These are phyloP conservation scores for Antrozous pallidus DNA, from an alignment of 2,797 vertebrate genomes.

Conservation along the genomic window DNA sequence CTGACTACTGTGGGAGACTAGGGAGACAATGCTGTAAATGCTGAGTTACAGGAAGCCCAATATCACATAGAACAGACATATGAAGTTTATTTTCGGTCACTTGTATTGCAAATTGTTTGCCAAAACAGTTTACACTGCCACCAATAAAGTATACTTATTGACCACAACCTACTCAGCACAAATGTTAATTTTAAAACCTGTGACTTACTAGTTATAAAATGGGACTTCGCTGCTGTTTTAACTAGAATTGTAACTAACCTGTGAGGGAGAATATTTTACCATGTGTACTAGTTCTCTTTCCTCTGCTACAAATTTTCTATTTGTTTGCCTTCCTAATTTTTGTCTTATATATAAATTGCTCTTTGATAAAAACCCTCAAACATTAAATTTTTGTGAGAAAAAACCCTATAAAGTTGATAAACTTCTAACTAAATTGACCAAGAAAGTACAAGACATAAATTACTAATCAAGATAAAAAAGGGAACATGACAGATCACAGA, in stretches of 20 bases:
- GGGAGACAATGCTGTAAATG: background rate
- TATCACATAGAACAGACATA: background rate
- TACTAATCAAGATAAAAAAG: background rate
- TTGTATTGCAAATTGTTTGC: background rate
- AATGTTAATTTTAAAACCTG: slow-evolving; percentile 22
- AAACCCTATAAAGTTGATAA: background rate
- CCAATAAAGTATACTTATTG: background rate
- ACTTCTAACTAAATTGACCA: background rate
- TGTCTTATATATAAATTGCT: slow-evolving; percentile 16
- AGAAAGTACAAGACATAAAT: background rate
- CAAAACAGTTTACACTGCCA: background rate
- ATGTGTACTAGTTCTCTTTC: slow-evolving; percentile 35
- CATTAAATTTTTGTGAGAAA: slow-evolving; percentile 48
- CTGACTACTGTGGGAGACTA: background rate
- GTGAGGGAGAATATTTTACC: slow-evolving; percentile 25
- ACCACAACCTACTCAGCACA: background rate
- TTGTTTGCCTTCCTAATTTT: slow-evolving; percentile 33
- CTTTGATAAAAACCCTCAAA: slow-evolving; percentile 31
- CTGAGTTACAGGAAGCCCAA: background rate
- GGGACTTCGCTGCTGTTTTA: background rate
- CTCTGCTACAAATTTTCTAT: background rate
- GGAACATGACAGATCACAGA: background rate
- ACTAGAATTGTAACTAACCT: slow-evolving; percentile 38
- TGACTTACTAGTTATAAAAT: slow-evolving; percentile 25
- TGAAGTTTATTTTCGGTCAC: background rate